A percentile compares a stretch with the other conserved stretches of the same genome.
phyloP scores from a whole-genome alignment of 2,113 vertebrate species.

The Indicator maculatus region DNA sequence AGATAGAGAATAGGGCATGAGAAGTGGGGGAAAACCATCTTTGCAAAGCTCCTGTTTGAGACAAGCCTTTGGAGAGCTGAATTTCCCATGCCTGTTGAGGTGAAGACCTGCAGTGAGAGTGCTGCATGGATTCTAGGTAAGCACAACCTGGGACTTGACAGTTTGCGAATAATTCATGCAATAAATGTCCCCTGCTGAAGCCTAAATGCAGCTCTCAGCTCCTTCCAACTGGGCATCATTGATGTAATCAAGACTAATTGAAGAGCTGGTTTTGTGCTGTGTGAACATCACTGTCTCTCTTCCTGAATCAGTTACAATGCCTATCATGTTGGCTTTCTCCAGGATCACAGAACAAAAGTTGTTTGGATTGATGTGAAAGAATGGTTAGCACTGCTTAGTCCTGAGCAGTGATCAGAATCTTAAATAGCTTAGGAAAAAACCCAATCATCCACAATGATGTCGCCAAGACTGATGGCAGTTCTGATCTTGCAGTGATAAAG shows the following conservation, averaged over 20 bases:
- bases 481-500: conserved; percentile 25
- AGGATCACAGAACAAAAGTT: neutral
- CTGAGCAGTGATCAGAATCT: conserved; percentile 7
- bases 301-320: neutral
- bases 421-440: conserved; percentile 16
- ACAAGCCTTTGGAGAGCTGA: neutral
- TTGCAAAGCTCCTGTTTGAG: conserved; percentile 32
- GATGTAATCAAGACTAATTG: conserved; percentile 32
- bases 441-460: neutral
- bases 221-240: conserved; percentile 35
- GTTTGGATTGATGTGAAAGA: conserved; percentile 38
- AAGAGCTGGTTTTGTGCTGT: conserved; percentile 24
- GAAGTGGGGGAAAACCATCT: neutral
- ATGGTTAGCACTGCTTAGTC: conserved; percentile 32
- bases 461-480: conserved; percentile 6
- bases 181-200: conserved; percentile 2
- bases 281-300: conserved; percentile 19
- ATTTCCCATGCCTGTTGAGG: no score
- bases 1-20: neutral
- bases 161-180: conserved; percentile 49
- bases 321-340: conserved; percentile 23
- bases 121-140: conserved; percentile 7
- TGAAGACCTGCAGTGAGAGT: no score
- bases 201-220: conserved; percentile 17
- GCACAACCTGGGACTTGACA: neutral